Conservation (phyloP, 2,797 vertebrate genomes). For the Myripristis murdjan region DNA sequence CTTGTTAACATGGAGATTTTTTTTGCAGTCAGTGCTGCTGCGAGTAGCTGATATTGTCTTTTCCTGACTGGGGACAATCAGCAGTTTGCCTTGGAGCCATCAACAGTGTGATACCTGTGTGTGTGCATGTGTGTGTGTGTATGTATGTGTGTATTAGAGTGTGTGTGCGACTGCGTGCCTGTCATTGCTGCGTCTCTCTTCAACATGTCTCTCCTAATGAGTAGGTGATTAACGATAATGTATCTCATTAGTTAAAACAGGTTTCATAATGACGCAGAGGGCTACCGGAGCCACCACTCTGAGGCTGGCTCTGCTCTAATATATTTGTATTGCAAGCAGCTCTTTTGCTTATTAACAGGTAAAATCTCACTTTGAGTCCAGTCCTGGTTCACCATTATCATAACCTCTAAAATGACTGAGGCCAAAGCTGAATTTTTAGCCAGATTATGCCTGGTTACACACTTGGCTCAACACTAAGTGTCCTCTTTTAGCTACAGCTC, state of each 20-base stretch:
- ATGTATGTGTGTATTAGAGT: slow-evolving; percentile 13
- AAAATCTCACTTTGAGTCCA: too few species aligned
- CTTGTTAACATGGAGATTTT: too few species aligned
- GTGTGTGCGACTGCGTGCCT: slow-evolving; percentile 19
- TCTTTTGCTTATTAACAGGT: too few species aligned
- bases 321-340: too few species aligned
- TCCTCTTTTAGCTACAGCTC: too few species aligned
- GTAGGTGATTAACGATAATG: slow-evolving; percentile 81
- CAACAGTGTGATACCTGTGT: slow-evolving; percentile 11
- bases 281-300: slow-evolving; percentile 34
- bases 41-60: slow-evolving; percentile 5
- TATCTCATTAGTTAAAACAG: slow-evolving; percentile 81
- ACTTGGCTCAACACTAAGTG: too few species aligned
- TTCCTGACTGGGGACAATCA: slow-evolving; percentile 24
- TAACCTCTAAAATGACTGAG: too few species aligned
- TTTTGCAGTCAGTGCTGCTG: too few species aligned
- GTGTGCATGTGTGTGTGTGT: not conserved
- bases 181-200: slow-evolving; percentile 57
- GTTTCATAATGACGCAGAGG: slow-evolving; percentile 65
- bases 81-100: slow-evolving; percentile 33
- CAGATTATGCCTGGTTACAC: too few species aligned
- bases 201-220: slow-evolving; percentile 72
- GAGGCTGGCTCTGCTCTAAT: too few species aligned
- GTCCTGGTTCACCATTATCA: too few species aligned
- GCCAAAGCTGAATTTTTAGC: too few species aligned